These are phyloP conservation scores for Cephus cinctus DNA, from an alignment of 1,140 invertebrate species.

Conservation along the genomic window DNA sequence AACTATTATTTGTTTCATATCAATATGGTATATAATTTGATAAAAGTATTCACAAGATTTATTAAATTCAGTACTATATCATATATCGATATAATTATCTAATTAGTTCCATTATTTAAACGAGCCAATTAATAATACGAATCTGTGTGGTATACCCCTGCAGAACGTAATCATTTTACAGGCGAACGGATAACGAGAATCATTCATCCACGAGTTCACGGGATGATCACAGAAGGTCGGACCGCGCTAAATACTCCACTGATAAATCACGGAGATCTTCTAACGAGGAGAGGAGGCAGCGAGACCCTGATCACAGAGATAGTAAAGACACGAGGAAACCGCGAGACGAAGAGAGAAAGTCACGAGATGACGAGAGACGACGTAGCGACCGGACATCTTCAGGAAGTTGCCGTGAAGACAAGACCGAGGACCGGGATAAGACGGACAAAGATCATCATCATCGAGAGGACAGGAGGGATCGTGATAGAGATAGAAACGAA, in stretches of 20 bases:
- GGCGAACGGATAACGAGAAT: slow-evolving; percentile 47
- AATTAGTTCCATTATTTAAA: no score
- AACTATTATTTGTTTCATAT: no score
- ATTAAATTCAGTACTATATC: no score
- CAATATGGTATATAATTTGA: no score
- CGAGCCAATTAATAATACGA: slow-evolving; percentile 53
- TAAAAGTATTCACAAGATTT: no score
- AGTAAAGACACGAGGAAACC: slow-evolving; percentile 33
- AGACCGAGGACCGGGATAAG: slow-evolving; percentile 35
- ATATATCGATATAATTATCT: no score
- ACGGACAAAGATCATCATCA: slow-evolving; percentile 41
- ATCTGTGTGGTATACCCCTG: slow-evolving; percentile 58
- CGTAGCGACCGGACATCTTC: slow-evolving; percentile 21
- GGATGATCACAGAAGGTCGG: slow-evolving; percentile 37
- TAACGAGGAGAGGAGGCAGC: slow-evolving; percentile 40
- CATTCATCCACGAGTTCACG: slow-evolving; percentile 38
- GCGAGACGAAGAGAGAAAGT: slow-evolving; percentile 35
- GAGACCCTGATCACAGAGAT: slow-evolving; percentile 38
- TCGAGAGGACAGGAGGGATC: slow-evolving; percentile 29
- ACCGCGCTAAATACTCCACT: slow-evolving; percentile 28
- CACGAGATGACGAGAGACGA: slow-evolving; percentile 38
- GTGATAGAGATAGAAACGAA: slow-evolving; percentile 24
- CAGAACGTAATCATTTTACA: slow-evolving; percentile 59
- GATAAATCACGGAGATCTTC: slow-evolving; percentile 36
- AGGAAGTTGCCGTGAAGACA: slow-evolving; percentile 25